Base-by-base conservation (phyloP, 2,797 vertebrate species). In the Otolemur crassicaudatus region DNA sequence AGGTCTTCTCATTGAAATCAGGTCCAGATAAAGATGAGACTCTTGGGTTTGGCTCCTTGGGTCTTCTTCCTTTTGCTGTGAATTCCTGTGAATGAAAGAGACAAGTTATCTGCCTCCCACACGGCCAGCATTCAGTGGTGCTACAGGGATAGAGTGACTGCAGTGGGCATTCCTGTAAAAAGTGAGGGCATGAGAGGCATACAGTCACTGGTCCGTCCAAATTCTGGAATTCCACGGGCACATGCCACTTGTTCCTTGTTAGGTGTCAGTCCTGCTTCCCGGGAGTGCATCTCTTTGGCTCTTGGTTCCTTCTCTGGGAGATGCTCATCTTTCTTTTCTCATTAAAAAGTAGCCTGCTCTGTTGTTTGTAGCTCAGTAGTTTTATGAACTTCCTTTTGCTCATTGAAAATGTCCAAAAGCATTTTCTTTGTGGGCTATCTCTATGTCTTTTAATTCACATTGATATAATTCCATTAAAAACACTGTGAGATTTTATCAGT, bases 391-490 rank as follows among this genome's bases (percentile, higher is more conserved):
- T 81, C 25, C 20, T 73, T 87, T 87, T 53, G 27, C 27, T 93
- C 46, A 31, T 29, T 31, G 20, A 73, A 31, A 37, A 79, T 80
- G 19, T 87, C 17, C 53, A 61, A 13, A 40, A 77, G 25, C 46
- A 11, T 73, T 29, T 43, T 76, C 3, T 34, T 56, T 72, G 13
- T 14, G 67, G 43, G 6, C 5, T 31, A 0, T 73, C 8, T 90
- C 13, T n/a, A 25, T 60, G 27, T 12, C 53, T 72, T 81, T 83
- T 60, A 58, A 29, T 56, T 11, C 14, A 60, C 31, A 29, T 20
- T n/a, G n/a, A 27, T 93, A 80, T 73, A 83, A 58, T 76, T 73
- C 46, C 22, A 53, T 83, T 73, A 43, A 60, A 93, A 94, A 76
- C 8, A 61, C 12, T 72, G 31, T 88, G 23, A 3, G 27, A 29